phyloP scores from a whole-genome alignment of 2,797 vertebrate genomes.

The Myiothlypis coronata region DNA sequence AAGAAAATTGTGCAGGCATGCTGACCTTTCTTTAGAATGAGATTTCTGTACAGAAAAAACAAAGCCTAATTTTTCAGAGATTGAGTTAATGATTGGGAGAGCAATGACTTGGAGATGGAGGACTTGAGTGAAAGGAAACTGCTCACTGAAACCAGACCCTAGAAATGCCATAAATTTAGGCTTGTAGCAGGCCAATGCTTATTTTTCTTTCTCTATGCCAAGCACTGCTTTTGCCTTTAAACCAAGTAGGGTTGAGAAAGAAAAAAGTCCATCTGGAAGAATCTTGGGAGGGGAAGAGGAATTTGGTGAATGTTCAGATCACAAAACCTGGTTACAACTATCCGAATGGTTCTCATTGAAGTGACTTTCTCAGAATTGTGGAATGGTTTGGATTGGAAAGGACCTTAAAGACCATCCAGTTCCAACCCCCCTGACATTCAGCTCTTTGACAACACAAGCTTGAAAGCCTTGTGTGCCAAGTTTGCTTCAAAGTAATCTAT shows the following conservation, averaged over 20 bases:
- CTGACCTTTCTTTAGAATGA: not conserved
- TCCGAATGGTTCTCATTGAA: conserved; percentile 8
- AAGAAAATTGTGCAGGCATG: not conserved
- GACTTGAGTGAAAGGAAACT: conserved; percentile 18
- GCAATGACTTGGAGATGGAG: conserved; percentile 9
- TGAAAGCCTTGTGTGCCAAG: conserved; percentile 12
- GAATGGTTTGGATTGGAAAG: not conserved
- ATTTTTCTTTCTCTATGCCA: not conserved
- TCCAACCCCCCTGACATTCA: not conserved
- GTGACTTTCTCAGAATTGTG: not conserved
- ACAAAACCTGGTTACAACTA: conserved; percentile 44
- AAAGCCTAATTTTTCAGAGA: conserved; percentile 23
- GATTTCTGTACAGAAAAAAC: conserved; percentile 29
- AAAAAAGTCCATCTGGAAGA: not conserved
- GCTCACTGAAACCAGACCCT: conserved; percentile 38
- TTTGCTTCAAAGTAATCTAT: not conserved
- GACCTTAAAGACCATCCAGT: not conserved
- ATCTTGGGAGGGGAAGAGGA: not conserved
- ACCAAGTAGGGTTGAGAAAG: not conserved
- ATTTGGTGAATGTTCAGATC: conserved; percentile 3
- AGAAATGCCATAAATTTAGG: not conserved
- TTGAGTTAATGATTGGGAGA: not conserved
- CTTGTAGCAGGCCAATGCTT: not conserved
- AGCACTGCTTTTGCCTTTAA: not conserved
- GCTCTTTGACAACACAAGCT: conserved; percentile 8